Evolutionary conservation across 2,797 vertebrate species (phyloP), one percentile per base, ranked within the genome.

Genomic region (Holocentrus rufus): DNA sequence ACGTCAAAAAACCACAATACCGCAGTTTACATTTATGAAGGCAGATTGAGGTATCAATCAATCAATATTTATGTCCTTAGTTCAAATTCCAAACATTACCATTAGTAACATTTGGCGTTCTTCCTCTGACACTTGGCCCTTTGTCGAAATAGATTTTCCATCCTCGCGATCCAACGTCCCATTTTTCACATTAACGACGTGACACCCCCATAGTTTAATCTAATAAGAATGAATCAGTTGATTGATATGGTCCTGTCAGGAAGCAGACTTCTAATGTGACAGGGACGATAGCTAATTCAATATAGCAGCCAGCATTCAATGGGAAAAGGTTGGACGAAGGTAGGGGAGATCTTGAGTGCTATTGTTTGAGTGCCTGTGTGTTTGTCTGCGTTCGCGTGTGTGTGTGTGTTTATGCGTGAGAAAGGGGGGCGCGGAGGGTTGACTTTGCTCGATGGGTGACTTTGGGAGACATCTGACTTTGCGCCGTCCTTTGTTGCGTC

Each of bases 191-290:
- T 88, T 92, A 91, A 90, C 84, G 81, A 87, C 5, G 70, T 54
- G 81, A 88, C 90, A 80, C 84, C 87, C 86, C 72, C 81, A 80
- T 77, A 81, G 87, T 90, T 90, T 85, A 81, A 91, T 89, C 82
- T 90, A 87, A 90, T 89, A 83, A 87, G 83, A 73, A 85, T 78
- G 88, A 92, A 91, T 91, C 86, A 86, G 84, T 75, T 91, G 91
- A 92, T 91, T 91, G 88, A 92, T 90, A 90, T 25, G 83, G 15
- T 30, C 55, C 84, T 80, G 88, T 89, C 90, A 84, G 77, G 61
- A 79, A 42, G 65, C 77, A 47, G 82, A 74, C 80, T 74, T 77
- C 64, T 82, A 87, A 86, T 77, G 85, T 85, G 88, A 90, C 86
- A 65, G 83, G 83, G 84, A 85, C 66, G 58, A 75, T 15, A 3